A percentile compares a stretch with the other conserved stretches of the same genome.
Conservation (phyloP, 2,113 vertebrate genomes). For the Halichoerus grypus region DNA sequence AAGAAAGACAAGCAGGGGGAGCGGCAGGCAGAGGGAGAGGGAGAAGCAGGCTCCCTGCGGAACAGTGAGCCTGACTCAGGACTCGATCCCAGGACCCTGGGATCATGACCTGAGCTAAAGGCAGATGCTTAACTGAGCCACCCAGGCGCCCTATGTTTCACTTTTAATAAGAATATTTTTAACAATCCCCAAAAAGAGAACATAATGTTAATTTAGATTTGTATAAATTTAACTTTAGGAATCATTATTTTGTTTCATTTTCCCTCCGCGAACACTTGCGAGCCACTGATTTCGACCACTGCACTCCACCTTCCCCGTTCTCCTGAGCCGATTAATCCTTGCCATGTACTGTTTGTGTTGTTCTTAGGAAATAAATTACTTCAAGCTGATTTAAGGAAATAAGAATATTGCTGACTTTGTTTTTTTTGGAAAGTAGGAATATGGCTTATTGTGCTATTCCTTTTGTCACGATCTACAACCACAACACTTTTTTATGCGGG, state of each 20-base stretch:
- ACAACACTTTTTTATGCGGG: constrained; percentile 11
- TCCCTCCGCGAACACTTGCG: not conserved
- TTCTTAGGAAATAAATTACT: constrained; percentile 62
- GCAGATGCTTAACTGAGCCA: too few relatives aligned
- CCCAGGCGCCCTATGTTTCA: not conserved
- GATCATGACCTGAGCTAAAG: too few relatives aligned
- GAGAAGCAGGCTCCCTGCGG: too few relatives aligned
- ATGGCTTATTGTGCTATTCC: not conserved
- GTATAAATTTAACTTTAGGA: constrained; percentile 17
- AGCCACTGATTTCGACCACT: not conserved
- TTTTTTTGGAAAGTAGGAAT: constrained; percentile 35
- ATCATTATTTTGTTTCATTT: constrained; percentile 41
- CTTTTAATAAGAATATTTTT: constrained; percentile 30
- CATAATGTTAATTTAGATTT: not conserved
- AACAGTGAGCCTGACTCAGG: too few relatives aligned
- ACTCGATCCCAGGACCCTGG: too few relatives aligned
- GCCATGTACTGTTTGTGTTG: constrained; percentile 21
- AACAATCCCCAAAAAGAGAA: not conserved
- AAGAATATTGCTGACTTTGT: constrained; percentile 60
- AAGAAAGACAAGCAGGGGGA: not conserved
- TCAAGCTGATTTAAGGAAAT: constrained; percentile 55
- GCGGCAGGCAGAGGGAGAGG: too few relatives aligned
- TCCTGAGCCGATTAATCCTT: constrained; percentile 31
- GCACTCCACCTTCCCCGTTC: not conserved
- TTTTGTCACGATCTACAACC: constrained; percentile 31